A percentile compares a stretch with the other conserved stretches of the same genome.
These are phyloP conservation scores for Chesias legatella DNA, from an alignment of 2,888 invertebrate species.

Conservation along the genomic window DNA sequence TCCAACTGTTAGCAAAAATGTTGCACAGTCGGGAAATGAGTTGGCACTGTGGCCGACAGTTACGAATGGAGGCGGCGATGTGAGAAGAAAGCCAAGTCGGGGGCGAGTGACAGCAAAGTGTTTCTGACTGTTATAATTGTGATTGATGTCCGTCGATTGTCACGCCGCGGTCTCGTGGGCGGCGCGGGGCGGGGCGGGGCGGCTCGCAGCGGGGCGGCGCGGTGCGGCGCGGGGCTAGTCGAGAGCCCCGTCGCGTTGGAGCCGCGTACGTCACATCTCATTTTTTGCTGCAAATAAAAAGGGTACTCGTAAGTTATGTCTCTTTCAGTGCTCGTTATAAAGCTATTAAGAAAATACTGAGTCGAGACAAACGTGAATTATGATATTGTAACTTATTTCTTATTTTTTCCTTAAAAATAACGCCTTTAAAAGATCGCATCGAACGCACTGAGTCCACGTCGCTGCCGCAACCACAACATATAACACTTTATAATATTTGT, in stretches of 20 bases:
- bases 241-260: too few species aligned
- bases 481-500: too few species aligned
- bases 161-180: background rate
- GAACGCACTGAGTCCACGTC: too few species aligned
- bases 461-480: too few species aligned
- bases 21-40: slow-evolving; percentile 22
- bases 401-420: too few species aligned
- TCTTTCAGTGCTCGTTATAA: slow-evolving; percentile 14
- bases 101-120: slow-evolving; percentile 20
- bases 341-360: slow-evolving; percentile 12
- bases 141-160: slow-evolving; percentile 26
- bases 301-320: slow-evolving; percentile 8
- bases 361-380: slow-evolving; percentile 1
- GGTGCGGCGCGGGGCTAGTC: background rate
- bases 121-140: slow-evolving; percentile 24
- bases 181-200: background rate
- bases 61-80: slow-evolving; percentile 25
- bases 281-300: slow-evolving; percentile 11
- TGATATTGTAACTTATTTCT: slow-evolving; percentile 7
- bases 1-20: slow-evolving; percentile 4
- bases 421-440: too few species aligned
- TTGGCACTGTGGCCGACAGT: slow-evolving; percentile 25
- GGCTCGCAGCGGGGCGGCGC: slow-evolving; percentile 1
- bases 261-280: slow-evolving; percentile 7
- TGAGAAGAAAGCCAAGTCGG: slow-evolving; percentile 16